Evolutionary conservation across 1,140 invertebrate species (phyloP).

Genomic region (Melitaea cinxia): DNA sequence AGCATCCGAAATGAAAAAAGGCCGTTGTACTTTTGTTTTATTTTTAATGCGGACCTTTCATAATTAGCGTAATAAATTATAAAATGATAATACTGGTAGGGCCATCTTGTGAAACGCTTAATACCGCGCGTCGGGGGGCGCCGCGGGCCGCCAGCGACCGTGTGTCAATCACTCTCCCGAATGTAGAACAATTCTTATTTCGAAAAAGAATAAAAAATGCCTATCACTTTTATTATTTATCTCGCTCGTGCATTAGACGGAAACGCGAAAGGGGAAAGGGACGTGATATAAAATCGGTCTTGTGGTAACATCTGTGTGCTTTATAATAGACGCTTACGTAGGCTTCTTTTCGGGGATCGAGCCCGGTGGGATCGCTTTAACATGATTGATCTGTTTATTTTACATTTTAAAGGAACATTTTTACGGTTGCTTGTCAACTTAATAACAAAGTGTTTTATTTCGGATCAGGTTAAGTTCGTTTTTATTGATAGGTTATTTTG

Average conservation of each 20-base stretch:
- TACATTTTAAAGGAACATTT: conserved; percentile 82
- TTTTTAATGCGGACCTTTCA: conserved; percentile 74
- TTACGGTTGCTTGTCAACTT: conserved; percentile 82
- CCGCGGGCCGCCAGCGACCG: conserved; percentile 72
- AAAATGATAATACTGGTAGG: conserved; percentile 79
- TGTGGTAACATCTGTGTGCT: conserved; percentile 79
- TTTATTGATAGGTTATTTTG: conserved; percentile 81
- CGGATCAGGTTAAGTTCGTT: conserved; percentile 76
- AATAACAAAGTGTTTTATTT: conserved; percentile 82
- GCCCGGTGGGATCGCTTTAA: conserved; percentile 80
- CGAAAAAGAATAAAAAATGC: conserved; percentile 75
- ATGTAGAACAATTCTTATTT: conserved; percentile 81
- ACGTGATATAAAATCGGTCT: conserved; percentile 62
- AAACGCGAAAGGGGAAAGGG: conserved; percentile 43
- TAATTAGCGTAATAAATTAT: conserved; percentile 82
- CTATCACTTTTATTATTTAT: conserved; percentile 72
- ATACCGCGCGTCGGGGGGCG: conserved; percentile 71
- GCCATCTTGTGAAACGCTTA: conserved; percentile 76
- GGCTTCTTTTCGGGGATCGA: conserved; percentile 79
- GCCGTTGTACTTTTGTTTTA: conserved; percentile 67
- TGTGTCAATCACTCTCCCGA: conserved; percentile 77
- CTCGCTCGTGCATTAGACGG: conserved; percentile 45
- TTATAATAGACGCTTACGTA: conserved; percentile 81
- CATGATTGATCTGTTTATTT: conserved; percentile 82
- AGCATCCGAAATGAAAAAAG: conserved; percentile 64